These are phyloP conservation scores for Stegodyphus dumicola DNA, from an alignment of 1,140 invertebrate genomes.

Conservation along the genomic window DNA sequence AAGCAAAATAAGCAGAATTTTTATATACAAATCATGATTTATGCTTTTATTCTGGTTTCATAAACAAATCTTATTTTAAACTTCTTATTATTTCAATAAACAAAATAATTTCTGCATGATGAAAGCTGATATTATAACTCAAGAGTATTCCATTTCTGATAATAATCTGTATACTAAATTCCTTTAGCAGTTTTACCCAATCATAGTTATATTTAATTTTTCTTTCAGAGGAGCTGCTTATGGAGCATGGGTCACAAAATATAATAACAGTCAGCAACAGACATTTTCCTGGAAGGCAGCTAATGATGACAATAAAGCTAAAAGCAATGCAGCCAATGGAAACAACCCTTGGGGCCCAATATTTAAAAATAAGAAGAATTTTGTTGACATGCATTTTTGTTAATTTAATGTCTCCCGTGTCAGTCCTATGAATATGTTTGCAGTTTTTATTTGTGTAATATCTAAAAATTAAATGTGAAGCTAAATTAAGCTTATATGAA, in stretches of 20 bases:
- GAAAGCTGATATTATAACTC: not conserved
- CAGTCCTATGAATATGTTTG: no score
- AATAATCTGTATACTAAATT: no score
- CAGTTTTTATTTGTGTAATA: no score
- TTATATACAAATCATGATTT: no score
- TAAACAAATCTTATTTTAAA: no score
- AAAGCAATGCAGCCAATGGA: constrained; percentile 68
- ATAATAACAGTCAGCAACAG: constrained; percentile 48
- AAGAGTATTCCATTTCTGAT: no score
- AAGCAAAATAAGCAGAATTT: no score
- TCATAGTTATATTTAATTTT: not conserved
- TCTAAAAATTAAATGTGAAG: no score
- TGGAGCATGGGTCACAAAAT: constrained; percentile 50
- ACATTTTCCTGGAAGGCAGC: constrained; percentile 19
- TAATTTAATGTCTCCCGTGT: constrained; percentile 65
- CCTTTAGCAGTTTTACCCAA: no score
- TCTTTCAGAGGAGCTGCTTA: constrained; percentile 26
- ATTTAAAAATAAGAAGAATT: constrained; percentile 79
- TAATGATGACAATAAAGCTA: not conserved
- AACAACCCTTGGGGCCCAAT: constrained; percentile 75
- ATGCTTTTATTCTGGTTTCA: no score
- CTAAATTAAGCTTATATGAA: not conserved
- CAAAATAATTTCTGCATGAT: not conserved
- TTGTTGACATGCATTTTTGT: constrained; percentile 77
- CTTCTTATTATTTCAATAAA: no score